A percentile compares a stretch with the other conserved stretches of the same genome.
These are phyloP conservation scores for Taxidea taxus DNA, from an alignment of 2,113 vertebrate species.

Conservation along the genomic window DNA sequence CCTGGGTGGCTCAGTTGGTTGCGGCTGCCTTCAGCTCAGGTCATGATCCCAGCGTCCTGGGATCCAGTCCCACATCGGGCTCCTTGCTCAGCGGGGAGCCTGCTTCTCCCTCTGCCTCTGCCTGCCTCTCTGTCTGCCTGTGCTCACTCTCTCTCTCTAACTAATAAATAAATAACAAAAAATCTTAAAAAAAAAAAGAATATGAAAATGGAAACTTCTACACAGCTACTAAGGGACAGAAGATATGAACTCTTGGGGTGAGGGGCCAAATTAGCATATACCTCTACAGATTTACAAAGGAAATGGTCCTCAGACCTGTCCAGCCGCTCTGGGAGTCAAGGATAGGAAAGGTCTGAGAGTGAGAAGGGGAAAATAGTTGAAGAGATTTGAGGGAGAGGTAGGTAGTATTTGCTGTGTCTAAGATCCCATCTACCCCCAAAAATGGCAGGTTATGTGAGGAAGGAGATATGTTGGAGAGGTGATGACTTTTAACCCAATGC, in stretches of 20 bases:
- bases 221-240: not conserved
- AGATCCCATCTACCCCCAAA: not conserved
- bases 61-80: too few species aligned
- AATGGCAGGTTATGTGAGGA: not conserved
- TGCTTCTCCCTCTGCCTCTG: too few species aligned
- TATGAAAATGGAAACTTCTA: not conserved
- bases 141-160: too few species aligned
- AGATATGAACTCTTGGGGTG: not conserved
- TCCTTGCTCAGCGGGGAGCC: too few species aligned
- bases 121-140: too few species aligned
- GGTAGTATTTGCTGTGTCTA: not conserved
- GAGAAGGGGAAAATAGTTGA: not conserved
- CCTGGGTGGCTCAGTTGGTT: too few species aligned
- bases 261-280: not conserved
- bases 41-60: too few species aligned
- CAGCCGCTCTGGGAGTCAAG: not conserved
- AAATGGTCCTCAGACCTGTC: not conserved
- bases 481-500: not conserved
- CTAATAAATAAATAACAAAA: too few species aligned
- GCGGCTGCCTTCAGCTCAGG: too few species aligned
- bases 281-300: not conserved
- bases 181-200: too few species aligned
- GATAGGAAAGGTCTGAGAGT: not conserved
- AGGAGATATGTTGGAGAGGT: not conserved
- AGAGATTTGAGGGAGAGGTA: not conserved